Percentiles rank a stretch among this genome's conserved stretches.
Conservation (phyloP, 1,140 invertebrate genomes). For the Drosophila virilis region DNA sequence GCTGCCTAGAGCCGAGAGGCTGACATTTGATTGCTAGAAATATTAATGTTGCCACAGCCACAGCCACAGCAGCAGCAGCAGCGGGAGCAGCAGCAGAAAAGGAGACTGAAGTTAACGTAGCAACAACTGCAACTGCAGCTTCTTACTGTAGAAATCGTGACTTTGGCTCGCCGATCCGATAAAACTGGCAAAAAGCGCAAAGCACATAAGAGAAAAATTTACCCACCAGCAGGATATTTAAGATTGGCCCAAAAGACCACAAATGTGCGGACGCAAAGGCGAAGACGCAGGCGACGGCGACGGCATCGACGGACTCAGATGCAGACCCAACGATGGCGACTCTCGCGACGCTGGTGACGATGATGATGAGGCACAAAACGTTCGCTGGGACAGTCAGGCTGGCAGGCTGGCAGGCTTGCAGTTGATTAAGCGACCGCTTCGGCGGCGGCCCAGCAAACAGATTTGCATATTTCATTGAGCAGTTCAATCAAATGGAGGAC, state of each 20-base stretch:
- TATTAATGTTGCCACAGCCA: constrained; percentile 12
- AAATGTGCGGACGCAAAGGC: constrained; percentile 57
- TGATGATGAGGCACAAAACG: constrained; percentile 45
- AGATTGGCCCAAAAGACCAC: constrained; percentile 74
- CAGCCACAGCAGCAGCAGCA: neutral
- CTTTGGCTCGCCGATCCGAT: constrained; percentile 77
- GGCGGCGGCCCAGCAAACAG: constrained; percentile 54
- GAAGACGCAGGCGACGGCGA: constrained; percentile 3
- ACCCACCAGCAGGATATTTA: constrained; percentile 84
- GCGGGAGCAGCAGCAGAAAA: neutral
- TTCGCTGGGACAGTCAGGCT: constrained; percentile 17
- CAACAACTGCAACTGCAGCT: constrained; percentile 52
- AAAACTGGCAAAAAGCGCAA: constrained; percentile 56
- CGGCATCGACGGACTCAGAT: constrained; percentile 19
- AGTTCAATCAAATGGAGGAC: constrained; percentile 83
- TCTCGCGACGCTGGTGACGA: constrained; percentile 37
- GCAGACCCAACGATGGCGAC: constrained; percentile 48
- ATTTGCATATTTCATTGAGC: constrained; percentile 84
- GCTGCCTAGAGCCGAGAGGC: constrained; percentile 8
- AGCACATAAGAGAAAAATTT: constrained; percentile 70
- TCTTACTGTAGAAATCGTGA: constrained; percentile 73
- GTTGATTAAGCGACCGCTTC: constrained; percentile 76
- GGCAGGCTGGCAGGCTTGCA: constrained; percentile 52
- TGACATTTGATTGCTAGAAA: constrained; percentile 27
- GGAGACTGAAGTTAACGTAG: constrained; percentile 13